phyloP scores from a whole-genome alignment of 2,888 invertebrate genomes.

The Eledona agricola region DNA sequence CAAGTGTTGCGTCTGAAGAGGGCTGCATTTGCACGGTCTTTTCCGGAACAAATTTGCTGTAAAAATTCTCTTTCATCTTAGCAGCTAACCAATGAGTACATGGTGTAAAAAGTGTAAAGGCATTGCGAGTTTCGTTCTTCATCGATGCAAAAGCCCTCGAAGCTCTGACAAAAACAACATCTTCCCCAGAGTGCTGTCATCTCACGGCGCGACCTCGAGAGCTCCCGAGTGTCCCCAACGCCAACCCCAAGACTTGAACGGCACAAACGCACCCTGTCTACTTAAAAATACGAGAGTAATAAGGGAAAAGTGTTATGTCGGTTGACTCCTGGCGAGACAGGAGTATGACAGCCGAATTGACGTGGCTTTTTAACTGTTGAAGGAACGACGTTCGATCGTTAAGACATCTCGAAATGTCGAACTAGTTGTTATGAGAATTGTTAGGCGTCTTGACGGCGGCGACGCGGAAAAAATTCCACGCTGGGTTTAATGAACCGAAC shows the following conservation, averaged over 20 bases:
- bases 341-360: constrained; percentile 19
- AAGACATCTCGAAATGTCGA: constrained; percentile 15
- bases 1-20: constrained; percentile 19
- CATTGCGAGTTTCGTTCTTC: constrained; percentile 47
- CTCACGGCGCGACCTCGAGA: constrained; percentile 35
- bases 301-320: constrained; percentile 23
- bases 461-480: neutral
- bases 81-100: constrained; percentile 44
- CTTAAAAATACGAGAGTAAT: constrained; percentile 23
- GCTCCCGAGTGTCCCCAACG: constrained; percentile 33
- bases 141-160: constrained; percentile 53
- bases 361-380: constrained; percentile 25
- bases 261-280: constrained; percentile 18
- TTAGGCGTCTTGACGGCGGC: too few relatives aligned
- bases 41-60: constrained; percentile 23
- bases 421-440: constrained; percentile 15
- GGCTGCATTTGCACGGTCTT: constrained; percentile 22
- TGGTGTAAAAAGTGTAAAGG: constrained; percentile 44
- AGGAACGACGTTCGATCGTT: constrained; percentile 12
- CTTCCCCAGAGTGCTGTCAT: constrained; percentile 50
- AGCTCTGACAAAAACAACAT: constrained; percentile 54
- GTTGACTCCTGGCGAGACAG: constrained; percentile 13
- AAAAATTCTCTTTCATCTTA: constrained; percentile 42
- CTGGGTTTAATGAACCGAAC: too few relatives aligned
- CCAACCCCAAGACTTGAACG: constrained; percentile 12